These are phyloP conservation scores for Axinella damicornis DNA, from an alignment of 37 sponge, comb jelly and placozoan species.

Conservation along the genomic window DNA sequence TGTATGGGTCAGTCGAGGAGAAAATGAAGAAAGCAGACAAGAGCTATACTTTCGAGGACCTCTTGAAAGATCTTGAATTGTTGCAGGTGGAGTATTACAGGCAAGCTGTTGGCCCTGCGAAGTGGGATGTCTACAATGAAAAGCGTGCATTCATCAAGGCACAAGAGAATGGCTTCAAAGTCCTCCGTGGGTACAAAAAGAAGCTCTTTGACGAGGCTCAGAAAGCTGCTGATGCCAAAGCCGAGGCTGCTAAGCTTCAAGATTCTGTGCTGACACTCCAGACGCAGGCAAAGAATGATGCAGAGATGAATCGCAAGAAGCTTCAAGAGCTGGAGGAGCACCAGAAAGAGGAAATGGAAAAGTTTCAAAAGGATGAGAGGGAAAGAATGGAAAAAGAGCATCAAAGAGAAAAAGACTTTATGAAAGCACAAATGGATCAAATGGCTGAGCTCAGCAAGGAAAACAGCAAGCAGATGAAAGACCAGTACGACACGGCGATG, in stretches of 20 bases:
- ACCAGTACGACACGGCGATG: no score
- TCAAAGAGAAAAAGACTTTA: not conserved
- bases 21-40: not conserved
- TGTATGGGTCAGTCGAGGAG: not conserved
- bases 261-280: not conserved
- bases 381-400: not conserved
- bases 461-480: not conserved
- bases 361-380: not conserved
- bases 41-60: slow-evolving; percentile 5
- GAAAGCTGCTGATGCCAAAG: not conserved
- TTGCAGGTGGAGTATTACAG: not conserved
- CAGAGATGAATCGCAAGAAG: slow-evolving; percentile 2
- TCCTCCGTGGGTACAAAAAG: slow-evolving; percentile 2
- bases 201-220: not conserved
- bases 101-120: slow-evolving; percentile 56
- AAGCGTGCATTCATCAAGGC: not conserved
- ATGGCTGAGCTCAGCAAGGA: not conserved
- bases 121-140: slow-evolving; percentile 28
- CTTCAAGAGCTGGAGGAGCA: not conserved
- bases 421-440: slow-evolving; percentile 9
- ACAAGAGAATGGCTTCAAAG: not conserved
- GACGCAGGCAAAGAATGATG: slow-evolving; percentile 15
- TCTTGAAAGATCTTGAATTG: slow-evolving; percentile 13
- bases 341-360: slow-evolving; percentile 20
- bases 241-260: not conserved